These are phyloP conservation scores for Danionella dracula DNA, from an alignment of 2,797 vertebrate species.

Conservation along the genomic window DNA sequence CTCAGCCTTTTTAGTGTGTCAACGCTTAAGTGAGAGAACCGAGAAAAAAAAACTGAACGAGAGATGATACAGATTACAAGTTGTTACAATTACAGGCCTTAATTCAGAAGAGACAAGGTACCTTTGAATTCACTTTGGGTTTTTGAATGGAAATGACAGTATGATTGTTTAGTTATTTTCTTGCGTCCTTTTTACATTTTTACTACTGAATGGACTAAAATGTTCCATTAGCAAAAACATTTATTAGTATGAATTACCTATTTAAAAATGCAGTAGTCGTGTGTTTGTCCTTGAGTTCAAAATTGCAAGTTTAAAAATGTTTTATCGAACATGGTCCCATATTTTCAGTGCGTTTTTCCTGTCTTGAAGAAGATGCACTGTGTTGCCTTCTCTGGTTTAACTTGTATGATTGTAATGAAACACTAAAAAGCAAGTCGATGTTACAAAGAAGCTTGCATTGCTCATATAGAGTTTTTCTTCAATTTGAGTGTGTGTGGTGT, in stretches of 20 bases:
- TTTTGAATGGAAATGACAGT: conserved; percentile 41
- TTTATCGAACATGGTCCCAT: conserved; percentile 41
- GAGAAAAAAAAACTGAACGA: background rate
- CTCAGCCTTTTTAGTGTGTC: conserved; percentile 67
- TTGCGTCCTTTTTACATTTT: conserved; percentile 40
- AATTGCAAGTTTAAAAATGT: conserved; percentile 51
- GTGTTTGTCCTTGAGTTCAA: conserved; percentile 49
- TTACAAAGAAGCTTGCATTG: conserved; percentile 16
- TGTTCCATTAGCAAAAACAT: conserved; percentile 40
- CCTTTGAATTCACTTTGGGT: conserved; percentile 39
- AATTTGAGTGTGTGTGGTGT: conserved; percentile 6
- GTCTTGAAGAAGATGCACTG: conserved; percentile 45
- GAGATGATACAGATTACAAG: conserved; percentile 47
- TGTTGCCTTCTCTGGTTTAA: conserved; percentile 48
- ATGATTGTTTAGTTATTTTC: conserved; percentile 42
- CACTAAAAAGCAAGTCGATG: no score
- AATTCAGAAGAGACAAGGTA: conserved; percentile 51
- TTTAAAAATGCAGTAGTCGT: conserved; percentile 49
- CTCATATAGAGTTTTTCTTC: conserved; percentile 3
- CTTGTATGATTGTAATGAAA: conserved; percentile 27
- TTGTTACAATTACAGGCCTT: conserved; percentile 58
- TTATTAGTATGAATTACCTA: conserved; percentile 48
- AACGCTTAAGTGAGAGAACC: conserved; percentile 47
- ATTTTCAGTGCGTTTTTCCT: conserved; percentile 31
- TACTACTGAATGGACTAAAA: conserved; percentile 42